phyloP scores from a whole-genome alignment of 2,888 invertebrate species.

The Ophion ventricosus region DNA sequence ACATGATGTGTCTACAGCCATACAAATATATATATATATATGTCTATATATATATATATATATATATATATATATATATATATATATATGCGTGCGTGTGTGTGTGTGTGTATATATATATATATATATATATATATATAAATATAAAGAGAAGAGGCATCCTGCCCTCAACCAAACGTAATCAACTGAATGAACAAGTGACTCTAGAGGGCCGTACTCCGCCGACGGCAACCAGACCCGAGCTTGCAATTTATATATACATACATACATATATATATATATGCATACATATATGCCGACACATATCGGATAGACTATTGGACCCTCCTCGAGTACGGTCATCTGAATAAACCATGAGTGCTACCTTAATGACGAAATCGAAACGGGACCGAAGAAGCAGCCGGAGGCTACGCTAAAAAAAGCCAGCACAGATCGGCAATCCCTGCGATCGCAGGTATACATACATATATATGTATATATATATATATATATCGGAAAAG shows the following conservation, averaged over 20 bases:
- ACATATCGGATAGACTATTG: slow-evolving; percentile 53
- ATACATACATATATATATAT: neutral
- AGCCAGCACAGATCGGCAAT: neutral
- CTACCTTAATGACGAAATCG: slow-evolving; percentile 78
- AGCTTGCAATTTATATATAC: slow-evolving; percentile 35
- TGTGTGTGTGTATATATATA: too few relatives aligned
- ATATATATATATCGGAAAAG: neutral
- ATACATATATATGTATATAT: neutral
- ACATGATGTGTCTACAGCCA: neutral
- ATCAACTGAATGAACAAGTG: slow-evolving; percentile 80
- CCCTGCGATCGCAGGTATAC: neutral
- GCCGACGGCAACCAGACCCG: slow-evolving; percentile 68
- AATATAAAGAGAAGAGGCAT: slow-evolving; percentile 58
- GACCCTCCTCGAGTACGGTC: slow-evolving; percentile 72
- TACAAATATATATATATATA: neutral
- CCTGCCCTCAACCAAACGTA: slow-evolving; percentile 70
- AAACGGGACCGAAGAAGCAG: slow-evolving; percentile 62
- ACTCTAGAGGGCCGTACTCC: slow-evolving; percentile 74
- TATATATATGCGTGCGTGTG: too few relatives aligned
- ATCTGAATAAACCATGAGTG: slow-evolving; percentile 80
- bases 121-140: neutral
- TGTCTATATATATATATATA: neutral
- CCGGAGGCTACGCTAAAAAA: slow-evolving; percentile 31
- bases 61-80: neutral
- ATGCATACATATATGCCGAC: neutral